These are phyloP conservation scores for Forbesichthys papilliferus DNA, from an alignment of 2,113 vertebrate species.

Conservation along the genomic window DNA sequence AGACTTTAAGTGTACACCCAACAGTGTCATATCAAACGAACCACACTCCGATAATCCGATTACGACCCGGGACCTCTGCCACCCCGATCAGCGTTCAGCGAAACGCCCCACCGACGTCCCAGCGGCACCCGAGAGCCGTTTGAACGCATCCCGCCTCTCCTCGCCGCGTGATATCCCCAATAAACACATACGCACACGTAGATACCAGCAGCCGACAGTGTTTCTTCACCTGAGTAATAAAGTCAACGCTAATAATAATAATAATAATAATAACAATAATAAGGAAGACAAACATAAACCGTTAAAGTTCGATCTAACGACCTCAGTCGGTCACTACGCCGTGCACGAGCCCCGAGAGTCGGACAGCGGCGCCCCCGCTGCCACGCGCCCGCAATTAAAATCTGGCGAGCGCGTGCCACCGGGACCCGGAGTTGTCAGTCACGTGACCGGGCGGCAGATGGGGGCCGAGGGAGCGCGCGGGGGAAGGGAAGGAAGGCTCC, in stretches of 20 bases:
- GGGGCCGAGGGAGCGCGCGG: conserved; percentile 56
- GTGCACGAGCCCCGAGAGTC: conserved; percentile 35
- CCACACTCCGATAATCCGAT: conserved; percentile 8
- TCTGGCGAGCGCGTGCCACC: conserved; percentile 68
- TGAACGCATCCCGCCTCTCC: conserved; percentile 30
- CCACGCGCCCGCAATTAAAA: conserved; percentile 70
- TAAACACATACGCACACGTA: background rate
- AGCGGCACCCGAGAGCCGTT: conserved; percentile 29
- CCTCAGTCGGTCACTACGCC: conserved; percentile 4
- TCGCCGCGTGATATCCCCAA: background rate
- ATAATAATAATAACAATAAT: conserved; percentile 71
- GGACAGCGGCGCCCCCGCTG: conserved; percentile 56
- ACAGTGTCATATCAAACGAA: conserved; percentile 15
- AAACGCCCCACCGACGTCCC: conserved; percentile 17
- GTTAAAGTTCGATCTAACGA: background rate
- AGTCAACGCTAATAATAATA: conserved; percentile 70
- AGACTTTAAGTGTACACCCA: conserved; percentile 2
- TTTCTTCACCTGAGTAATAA: conserved; percentile 35
- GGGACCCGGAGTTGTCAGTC: conserved; percentile 70
- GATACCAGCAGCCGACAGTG: background rate
- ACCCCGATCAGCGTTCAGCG: conserved; percentile 12
- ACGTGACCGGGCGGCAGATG: conserved; percentile 66
- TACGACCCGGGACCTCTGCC: background rate
- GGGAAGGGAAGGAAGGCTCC: conserved; percentile 36
- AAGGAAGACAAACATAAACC: conserved; percentile 30